Evolutionary conservation across 2,113 vertebrate genomes (phyloP).

Genomic region (Anthoscopus minutus): DNA sequence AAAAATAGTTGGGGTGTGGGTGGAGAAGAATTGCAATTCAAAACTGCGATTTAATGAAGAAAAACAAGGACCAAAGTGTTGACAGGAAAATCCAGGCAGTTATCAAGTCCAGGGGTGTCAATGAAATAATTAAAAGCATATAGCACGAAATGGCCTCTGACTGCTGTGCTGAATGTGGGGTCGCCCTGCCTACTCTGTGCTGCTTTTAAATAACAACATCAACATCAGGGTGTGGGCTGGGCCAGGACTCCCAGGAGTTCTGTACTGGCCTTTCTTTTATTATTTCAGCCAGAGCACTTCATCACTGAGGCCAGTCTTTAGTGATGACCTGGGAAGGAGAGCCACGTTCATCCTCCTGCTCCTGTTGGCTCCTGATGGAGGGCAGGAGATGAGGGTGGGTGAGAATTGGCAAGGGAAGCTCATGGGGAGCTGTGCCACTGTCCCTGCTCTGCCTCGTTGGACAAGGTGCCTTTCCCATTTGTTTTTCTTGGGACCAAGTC

Average conservation of each 20-base stretch:
- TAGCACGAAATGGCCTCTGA: not conserved
- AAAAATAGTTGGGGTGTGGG: not conserved
- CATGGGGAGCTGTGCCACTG: not conserved
- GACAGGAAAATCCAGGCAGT: slow-evolving; percentile 47
- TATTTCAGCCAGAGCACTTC: not conserved
- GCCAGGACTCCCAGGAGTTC: not conserved
- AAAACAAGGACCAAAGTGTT: not conserved
- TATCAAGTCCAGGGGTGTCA: slow-evolving; percentile 42
- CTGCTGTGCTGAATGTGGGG: not conserved
- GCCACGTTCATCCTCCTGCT: not conserved
- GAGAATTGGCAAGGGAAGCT: not conserved
- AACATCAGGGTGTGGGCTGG: not conserved
- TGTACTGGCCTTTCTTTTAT: not conserved
- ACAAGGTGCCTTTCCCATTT: not conserved
- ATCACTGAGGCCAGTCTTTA: not conserved
- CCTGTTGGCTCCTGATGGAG: not conserved
- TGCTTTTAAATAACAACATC: not conserved
- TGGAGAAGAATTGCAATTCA: not conserved
- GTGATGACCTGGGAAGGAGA: not conserved
- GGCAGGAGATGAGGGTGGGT: not conserved
- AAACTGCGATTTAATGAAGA: slow-evolving; percentile 16
- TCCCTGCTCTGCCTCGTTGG: not conserved
- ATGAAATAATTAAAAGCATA: slow-evolving; percentile 28
- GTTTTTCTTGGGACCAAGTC: accelerated
- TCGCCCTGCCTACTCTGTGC: not conserved